phyloP scores from a whole-genome alignment of 2,888 invertebrate genomes.

The Bhutanitis thaidina region DNA sequence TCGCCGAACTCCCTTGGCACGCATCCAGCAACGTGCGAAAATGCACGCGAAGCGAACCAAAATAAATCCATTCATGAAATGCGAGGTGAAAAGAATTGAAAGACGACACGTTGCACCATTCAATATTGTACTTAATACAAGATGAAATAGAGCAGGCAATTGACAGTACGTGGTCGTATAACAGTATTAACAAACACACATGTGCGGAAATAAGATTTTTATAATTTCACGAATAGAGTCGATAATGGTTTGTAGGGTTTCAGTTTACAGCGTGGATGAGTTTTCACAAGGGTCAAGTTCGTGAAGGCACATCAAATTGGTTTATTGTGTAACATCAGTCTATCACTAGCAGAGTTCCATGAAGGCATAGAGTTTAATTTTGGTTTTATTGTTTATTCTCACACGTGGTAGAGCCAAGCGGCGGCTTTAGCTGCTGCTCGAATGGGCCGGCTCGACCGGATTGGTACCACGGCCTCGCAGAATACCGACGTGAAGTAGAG shows the following conservation, averaged over 20 bases:
- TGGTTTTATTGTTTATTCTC: too few species aligned
- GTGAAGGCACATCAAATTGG: conserved; percentile 47
- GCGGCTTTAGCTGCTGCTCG: too few species aligned
- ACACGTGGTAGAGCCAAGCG: too few species aligned
- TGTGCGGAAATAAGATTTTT: conserved; percentile 8
- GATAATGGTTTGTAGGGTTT: conserved; percentile 27
- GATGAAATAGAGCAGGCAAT: conserved; percentile 20
- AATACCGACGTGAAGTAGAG: too few species aligned
- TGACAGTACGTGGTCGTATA: background rate
- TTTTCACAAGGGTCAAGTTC: conserved; percentile 56
- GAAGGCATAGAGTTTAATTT: too few species aligned
- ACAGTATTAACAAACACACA: conserved; percentile 1
- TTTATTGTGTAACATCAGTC: conserved; percentile 37
- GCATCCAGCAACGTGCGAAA: conserved; percentile 55
- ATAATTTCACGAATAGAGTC: conserved; percentile 11
- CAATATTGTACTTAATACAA: background rate
- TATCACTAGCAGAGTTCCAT: too few species aligned
- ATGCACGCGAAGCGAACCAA: conserved; percentile 60
- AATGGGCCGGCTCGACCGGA: too few species aligned
- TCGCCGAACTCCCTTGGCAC: conserved; percentile 59
- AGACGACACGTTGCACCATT: conserved; percentile 31
- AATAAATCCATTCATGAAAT: conserved; percentile 71
- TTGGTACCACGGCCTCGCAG: too few species aligned
- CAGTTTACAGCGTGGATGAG: conserved; percentile 28
- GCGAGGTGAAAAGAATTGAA: conserved; percentile 55